Percentiles rank a stretch among this genome's conserved stretches.
Evolutionary conservation across 53 echinoderm and acorn worm species (phyloP).

Genomic region (Apostichopus leukothele): DNA sequence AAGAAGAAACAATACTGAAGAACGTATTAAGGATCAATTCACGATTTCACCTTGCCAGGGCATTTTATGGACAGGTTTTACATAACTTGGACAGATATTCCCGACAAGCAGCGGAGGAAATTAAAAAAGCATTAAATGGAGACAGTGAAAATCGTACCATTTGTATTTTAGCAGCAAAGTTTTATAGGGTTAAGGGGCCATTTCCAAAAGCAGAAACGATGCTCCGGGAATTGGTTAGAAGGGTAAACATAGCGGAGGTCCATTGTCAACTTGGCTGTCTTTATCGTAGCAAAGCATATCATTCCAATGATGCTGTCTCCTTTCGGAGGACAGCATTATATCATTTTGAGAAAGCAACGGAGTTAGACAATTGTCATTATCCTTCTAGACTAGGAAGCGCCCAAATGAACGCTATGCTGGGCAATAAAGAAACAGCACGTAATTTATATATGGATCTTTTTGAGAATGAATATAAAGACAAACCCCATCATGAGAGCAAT

Average conservation of each 20-base stretch:
- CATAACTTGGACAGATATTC: background rate
- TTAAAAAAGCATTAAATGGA: background rate
- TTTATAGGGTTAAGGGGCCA: background rate
- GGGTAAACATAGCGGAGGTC: background rate
- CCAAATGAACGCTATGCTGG: slow-evolving; percentile 7
- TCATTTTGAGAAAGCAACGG: background rate
- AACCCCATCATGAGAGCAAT: background rate
- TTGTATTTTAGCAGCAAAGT: background rate
- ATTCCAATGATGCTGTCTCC: background rate
- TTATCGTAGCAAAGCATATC: background rate
- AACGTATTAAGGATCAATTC: background rate
- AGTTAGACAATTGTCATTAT: slow-evolving; percentile 24
- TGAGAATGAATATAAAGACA: background rate
- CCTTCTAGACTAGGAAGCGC: background rate
- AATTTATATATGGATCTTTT: background rate
- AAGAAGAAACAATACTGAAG: background rate
- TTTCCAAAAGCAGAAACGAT: background rate
- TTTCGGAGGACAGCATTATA: background rate
- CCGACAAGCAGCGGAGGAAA: background rate
- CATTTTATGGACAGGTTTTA: slow-evolving; percentile 25
- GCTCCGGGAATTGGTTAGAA: background rate
- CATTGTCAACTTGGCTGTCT: slow-evolving; percentile 17
- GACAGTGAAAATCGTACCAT: background rate
- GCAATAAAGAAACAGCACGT: background rate
- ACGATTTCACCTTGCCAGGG: slow-evolving; percentile 25